A percentile compares a stretch with the other conserved stretches of the same genome.
phyloP scores from a whole-genome alignment of 2,888 invertebrate species.

The Xylocampa areola region DNA sequence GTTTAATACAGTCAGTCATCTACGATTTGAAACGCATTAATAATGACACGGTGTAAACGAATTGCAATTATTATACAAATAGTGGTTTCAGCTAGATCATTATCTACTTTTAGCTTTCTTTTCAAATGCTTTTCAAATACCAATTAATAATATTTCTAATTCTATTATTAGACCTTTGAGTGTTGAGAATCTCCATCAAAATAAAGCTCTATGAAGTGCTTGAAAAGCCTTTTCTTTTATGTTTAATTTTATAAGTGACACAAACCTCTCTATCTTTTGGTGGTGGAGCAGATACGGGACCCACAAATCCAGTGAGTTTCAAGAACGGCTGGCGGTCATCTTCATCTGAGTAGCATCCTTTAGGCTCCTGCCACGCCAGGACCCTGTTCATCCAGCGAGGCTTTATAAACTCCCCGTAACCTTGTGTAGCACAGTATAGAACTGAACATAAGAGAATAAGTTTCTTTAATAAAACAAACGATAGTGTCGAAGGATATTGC shows the following conservation, averaged over 20 bases:
- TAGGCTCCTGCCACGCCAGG: slow-evolving; percentile 84
- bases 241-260: neutral
- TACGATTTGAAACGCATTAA: slow-evolving; percentile 10
- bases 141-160: slow-evolving; percentile 15
- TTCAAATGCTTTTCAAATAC: slow-evolving; percentile 3
- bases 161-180: neutral
- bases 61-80: no score
- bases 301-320: slow-evolving; percentile 80
- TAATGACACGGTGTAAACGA: no score
- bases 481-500: no score
- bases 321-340: slow-evolving; percentile 81
- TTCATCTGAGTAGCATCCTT: slow-evolving; percentile 84
- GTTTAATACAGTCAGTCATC: slow-evolving; percentile 1
- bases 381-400: slow-evolving; percentile 87
- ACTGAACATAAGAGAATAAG: no score
- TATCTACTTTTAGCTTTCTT: slow-evolving; percentile 23
- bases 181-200: no score
- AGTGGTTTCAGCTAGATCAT: slow-evolving; percentile 1
- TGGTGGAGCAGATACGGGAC: slow-evolving; percentile 65
- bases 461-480: no score
- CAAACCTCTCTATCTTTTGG: slow-evolving; percentile 78
- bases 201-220: no score
- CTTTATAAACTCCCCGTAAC: slow-evolving; percentile 86
- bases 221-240: no score
- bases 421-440: slow-evolving; percentile 81